Conservation (phyloP, 2,113 vertebrate genomes). For the Brachyistius frenatus region DNA sequence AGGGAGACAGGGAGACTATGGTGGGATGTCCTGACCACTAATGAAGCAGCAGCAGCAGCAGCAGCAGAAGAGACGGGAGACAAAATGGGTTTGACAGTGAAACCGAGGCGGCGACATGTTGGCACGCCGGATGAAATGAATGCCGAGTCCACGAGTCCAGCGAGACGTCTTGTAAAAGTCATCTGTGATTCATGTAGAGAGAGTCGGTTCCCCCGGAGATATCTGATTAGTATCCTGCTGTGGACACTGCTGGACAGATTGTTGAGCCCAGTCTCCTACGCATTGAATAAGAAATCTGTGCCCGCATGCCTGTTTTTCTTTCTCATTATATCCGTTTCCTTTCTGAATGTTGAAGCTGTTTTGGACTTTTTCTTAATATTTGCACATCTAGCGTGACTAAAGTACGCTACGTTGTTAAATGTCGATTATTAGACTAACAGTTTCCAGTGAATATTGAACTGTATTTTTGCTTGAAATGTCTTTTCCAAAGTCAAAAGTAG, state of each 20-base stretch:
- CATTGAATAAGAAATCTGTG: conserved; percentile 4
- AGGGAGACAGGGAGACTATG: conserved; percentile 1
- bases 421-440: too few relatives aligned
- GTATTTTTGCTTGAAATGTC: too few relatives aligned
- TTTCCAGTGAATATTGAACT: too few relatives aligned
- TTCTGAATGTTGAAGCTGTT: not conserved
- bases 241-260: conserved; percentile 45
- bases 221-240: conserved; percentile 66
- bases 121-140: conserved; percentile 45
- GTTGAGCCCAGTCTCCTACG: conserved; percentile 39
- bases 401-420: too few relatives aligned
- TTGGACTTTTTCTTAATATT: too few relatives aligned
- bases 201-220: conserved; percentile 39
- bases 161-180: conserved; percentile 59
- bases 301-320: conserved; percentile 4
- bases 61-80: not conserved
- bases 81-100: conserved; percentile 34
- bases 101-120: conserved; percentile 24
- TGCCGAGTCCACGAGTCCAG: conserved; percentile 32
- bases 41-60: not conserved
- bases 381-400: too few relatives aligned
- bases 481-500: too few relatives aligned
- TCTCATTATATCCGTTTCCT: not conserved
- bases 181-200: conserved; percentile 51
- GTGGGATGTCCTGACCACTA: conserved; percentile 16